Percentiles rank a stretch among this genome's conserved stretches.
Evolutionary conservation across 37 sponge, comb jelly and placozoan species (phyloP).

Genomic region (Eunapius fragilis): DNA sequence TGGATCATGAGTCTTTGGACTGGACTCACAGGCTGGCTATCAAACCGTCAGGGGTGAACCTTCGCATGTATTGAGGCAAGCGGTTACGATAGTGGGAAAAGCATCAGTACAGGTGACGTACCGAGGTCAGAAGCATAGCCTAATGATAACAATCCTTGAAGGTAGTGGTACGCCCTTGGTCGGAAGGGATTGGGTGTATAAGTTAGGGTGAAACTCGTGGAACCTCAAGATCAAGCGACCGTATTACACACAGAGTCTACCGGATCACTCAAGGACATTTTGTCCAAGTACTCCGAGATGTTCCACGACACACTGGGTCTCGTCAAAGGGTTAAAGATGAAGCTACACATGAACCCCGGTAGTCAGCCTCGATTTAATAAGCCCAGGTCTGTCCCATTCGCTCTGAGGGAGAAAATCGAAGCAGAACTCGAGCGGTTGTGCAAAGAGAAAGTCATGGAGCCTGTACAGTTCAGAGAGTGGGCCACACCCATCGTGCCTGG

Average conservation of each 20-base stretch:
- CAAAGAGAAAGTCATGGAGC: slow-evolving; percentile 25
- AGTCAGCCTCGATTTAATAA: slow-evolving; percentile 9
- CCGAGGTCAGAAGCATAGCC: too few relatives aligned
- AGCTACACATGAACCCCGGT: not conserved
- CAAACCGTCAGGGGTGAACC: not conserved
- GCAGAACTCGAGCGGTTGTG: slow-evolving; percentile 13
- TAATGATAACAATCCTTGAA: too few relatives aligned
- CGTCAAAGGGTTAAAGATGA: slow-evolving; percentile 1
- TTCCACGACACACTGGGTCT: slow-evolving; percentile 30
- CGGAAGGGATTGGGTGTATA: too few relatives aligned
- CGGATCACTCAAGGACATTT: not conserved
- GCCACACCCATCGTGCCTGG: slow-evolving; percentile 61
- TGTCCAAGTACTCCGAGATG: slow-evolving; percentile 9
- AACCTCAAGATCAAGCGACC: too few relatives aligned
- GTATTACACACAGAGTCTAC: too few relatives aligned
- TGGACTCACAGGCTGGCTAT: not conserved
- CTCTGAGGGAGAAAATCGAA: slow-evolving; percentile 23
- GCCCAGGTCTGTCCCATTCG: slow-evolving; percentile 38
- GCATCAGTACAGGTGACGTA: not conserved
- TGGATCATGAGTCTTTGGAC: not conserved
- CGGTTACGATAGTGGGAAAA: not conserved
- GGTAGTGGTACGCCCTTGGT: too few relatives aligned
- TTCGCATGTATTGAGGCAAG: not conserved
- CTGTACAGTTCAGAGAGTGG: slow-evolving; percentile 55
- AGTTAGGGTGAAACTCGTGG: too few relatives aligned